Conservation (phyloP, 2,113 vertebrate genomes). For the Lasiurus cinereus region DNA sequence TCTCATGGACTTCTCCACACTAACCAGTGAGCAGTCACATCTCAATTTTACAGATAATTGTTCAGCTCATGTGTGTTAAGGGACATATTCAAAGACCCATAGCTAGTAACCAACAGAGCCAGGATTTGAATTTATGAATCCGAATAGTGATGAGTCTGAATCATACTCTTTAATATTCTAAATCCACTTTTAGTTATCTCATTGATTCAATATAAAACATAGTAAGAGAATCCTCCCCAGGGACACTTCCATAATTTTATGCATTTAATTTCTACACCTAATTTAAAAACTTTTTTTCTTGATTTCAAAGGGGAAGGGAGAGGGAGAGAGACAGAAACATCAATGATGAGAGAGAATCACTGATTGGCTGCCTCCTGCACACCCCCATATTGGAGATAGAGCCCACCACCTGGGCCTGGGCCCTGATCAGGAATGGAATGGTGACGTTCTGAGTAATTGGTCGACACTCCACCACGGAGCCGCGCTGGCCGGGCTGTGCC, state of each 20-base stretch:
- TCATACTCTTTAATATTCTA: background rate
- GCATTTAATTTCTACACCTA: background rate
- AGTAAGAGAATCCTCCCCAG: background rate
- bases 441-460: too few species aligned
- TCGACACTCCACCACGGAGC: too few species aligned
- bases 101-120: background rate
- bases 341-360: too few species aligned
- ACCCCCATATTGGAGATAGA: too few species aligned
- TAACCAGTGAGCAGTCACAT: background rate
- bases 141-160: background rate
- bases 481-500: background rate
- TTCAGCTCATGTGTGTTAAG: background rate
- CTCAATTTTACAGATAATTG: background rate
- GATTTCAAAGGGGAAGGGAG: too few species aligned
- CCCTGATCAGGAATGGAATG: too few species aligned
- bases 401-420: too few species aligned
- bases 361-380: too few species aligned
- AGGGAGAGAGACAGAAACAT: too few species aligned
- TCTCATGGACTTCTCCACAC: background rate
- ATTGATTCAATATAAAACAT: background rate
- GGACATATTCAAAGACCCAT: background rate
- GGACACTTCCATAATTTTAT: background rate
- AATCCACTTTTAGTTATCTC: background rate
- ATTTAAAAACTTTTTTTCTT: slow-evolving; percentile 34
- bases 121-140: slow-evolving; percentile 25